Percentiles rank a stretch among this genome's conserved stretches.
These are phyloP conservation scores for Alexandromys fortis DNA, from an alignment of 2,113 vertebrate species.

Conservation along the genomic window DNA sequence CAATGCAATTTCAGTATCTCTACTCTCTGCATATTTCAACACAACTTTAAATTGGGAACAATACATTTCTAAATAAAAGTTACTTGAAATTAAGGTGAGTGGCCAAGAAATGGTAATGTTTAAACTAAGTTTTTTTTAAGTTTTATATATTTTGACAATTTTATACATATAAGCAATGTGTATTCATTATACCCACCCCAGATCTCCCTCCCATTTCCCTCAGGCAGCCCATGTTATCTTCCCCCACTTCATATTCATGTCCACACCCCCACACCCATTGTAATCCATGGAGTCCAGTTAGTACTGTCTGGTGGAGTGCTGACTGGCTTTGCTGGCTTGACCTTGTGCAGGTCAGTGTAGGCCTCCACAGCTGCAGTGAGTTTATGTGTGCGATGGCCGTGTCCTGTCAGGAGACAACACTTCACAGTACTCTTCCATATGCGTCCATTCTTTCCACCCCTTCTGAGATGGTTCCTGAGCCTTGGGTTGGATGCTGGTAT, in stretches of 20 bases:
- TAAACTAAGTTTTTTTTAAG: slow-evolving; percentile 22
- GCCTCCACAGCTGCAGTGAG: not conserved
- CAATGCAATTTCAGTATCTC: not conserved
- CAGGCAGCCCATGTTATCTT: not conserved
- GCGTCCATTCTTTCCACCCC: not conserved
- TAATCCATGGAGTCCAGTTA: not conserved
- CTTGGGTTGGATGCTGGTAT: not conserved
- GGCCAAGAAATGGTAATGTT: slow-evolving; percentile 18
- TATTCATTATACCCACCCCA: not conserved
- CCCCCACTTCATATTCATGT: not conserved
- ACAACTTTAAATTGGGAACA: slow-evolving; percentile 42
- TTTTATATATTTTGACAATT: not conserved
- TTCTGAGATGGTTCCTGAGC: not conserved
- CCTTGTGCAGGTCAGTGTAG: not conserved
- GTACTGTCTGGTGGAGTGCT: not conserved
- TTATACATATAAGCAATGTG: not conserved
- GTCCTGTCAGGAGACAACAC: not conserved
- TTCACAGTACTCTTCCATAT: not conserved
- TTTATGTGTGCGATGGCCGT: not conserved
- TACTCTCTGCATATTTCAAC: slow-evolving; percentile 5
- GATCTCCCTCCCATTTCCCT: not conserved
- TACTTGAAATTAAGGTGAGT: slow-evolving; percentile 44
- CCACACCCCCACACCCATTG: not conserved
- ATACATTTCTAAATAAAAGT: slow-evolving; percentile 43
- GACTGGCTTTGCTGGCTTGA: not conserved